A percentile compares a stretch with the other conserved stretches of the same genome.
phyloP scores from a whole-genome alignment of 2,113 vertebrate species.

The Pithys albifrons region DNA sequence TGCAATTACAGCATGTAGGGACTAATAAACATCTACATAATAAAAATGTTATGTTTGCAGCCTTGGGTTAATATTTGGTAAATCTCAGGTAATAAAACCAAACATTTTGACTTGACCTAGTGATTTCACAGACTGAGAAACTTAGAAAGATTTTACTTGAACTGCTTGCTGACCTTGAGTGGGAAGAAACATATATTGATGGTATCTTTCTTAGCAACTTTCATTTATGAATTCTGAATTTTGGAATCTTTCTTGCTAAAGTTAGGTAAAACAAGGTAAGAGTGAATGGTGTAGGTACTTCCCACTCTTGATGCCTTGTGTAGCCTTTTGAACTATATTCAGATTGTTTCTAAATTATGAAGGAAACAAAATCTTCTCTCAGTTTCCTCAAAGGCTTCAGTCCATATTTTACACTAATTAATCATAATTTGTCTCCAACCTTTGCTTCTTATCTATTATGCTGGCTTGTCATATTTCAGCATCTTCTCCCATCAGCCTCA shows the following conservation, averaged over 20 bases:
- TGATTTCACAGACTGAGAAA: neutral
- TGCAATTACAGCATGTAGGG: neutral
- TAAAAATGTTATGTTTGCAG: neutral
- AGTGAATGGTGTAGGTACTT: neutral
- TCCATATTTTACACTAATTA: slow-evolving; percentile 28
- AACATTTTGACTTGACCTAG: neutral
- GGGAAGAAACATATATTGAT: neutral
- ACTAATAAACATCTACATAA: neutral
- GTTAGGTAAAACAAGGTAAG: neutral
- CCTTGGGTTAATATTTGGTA: neutral
- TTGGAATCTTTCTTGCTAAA: neutral
- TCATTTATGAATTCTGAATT: neutral
- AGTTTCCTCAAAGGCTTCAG: neutral
- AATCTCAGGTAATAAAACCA: neutral
- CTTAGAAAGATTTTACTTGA: neutral
- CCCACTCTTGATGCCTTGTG: neutral
- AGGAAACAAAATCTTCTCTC: neutral
- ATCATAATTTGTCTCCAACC: neutral
- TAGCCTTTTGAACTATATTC: neutral
- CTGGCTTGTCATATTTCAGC: neutral
- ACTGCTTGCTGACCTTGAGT: neutral
- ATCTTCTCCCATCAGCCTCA: neutral
- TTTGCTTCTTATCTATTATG: neutral
- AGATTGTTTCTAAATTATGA: neutral
- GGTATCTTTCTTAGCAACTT: neutral